Evolutionary conservation across 2,888 invertebrate species (phyloP).

Genomic region (Xanthostigma xanthostigma): DNA sequence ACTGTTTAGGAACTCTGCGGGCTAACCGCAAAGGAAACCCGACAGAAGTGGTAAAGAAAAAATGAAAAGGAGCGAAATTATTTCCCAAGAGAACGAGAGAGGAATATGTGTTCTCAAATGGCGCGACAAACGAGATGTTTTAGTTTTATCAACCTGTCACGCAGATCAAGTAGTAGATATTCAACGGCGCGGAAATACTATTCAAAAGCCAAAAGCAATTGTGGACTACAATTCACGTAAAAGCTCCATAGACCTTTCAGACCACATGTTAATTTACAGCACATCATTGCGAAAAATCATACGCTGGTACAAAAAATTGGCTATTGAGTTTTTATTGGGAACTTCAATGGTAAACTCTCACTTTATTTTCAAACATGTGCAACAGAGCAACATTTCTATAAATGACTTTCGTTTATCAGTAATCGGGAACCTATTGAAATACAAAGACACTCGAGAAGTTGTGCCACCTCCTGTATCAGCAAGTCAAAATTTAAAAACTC

Average conservation of each 20-base stretch:
- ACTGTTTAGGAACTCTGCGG: too few species aligned
- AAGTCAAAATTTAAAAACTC: too few species aligned
- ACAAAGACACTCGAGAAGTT: too few species aligned
- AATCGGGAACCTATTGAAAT: too few species aligned
- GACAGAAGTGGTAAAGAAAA: not conserved
- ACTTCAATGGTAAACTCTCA: constrained; percentile 6
- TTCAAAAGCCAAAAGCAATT: not conserved
- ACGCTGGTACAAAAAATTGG: constrained; percentile 13
- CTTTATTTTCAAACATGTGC: constrained; percentile 1
- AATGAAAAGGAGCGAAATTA: constrained; percentile 8
- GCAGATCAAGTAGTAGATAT: not conserved
- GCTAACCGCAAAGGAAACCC: too few species aligned
- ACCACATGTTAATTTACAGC: constrained; percentile 12
- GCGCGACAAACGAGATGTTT: constrained; percentile 8
- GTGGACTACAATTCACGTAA: constrained; percentile 12
- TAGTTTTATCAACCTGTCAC: constrained; percentile 3
- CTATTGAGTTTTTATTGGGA: constrained; percentile 8
- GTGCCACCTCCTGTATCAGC: too few species aligned
- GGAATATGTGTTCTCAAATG: constrained; percentile 7
- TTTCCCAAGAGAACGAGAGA: constrained; percentile 2
- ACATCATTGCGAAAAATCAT: constrained; percentile 10
- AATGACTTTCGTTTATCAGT: too few species aligned
- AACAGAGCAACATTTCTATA: too few species aligned
- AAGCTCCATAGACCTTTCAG: constrained; percentile 13
- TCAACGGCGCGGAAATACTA: not conserved